phyloP scores from a whole-genome alignment of 1,140 invertebrate genomes.

The Tenebrio molitor region DNA sequence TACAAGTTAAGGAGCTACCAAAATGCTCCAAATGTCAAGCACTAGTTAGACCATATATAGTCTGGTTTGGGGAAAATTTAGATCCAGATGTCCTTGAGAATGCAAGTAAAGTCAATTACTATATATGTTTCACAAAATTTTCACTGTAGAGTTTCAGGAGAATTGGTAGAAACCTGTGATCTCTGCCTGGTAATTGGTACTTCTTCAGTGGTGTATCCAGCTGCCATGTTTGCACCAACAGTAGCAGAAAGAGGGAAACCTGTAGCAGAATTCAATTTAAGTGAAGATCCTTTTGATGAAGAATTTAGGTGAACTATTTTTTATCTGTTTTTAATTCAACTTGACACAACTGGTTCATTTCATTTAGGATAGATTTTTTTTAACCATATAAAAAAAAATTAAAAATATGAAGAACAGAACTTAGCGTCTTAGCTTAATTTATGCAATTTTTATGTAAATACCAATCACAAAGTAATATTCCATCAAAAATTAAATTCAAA shows the following conservation, averaged over 20 bases:
- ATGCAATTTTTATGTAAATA: no score
- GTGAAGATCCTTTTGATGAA: conserved; percentile 80
- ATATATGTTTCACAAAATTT: background rate
- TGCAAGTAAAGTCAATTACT: conserved; percentile 69
- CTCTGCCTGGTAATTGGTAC: conserved; percentile 89
- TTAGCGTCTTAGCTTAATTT: no score
- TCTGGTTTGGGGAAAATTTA: conserved; percentile 92
- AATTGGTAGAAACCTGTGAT: conserved; percentile 81
- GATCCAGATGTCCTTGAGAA: conserved; percentile 74
- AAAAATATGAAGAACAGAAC: no score
- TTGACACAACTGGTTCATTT: no score
- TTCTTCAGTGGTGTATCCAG: conserved; percentile 91
- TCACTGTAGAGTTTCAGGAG: conserved; percentile 41
- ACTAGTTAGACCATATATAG: conserved; percentile 86
- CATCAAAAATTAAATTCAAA: no score
- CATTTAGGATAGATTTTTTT: no score
- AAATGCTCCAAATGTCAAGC: conserved; percentile 81
- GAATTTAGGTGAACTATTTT: conserved; percentile 73
- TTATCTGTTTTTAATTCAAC: no score
- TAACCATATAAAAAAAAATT: no score
- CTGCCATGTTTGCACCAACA: conserved; percentile 91
- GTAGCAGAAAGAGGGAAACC: conserved; percentile 82
- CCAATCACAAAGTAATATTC: no score
- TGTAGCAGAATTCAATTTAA: conserved; percentile 93
- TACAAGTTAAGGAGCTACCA: conserved; percentile 79